Conservation (phyloP, 2,888 invertebrate genomes). For the Andricus curvator region DNA sequence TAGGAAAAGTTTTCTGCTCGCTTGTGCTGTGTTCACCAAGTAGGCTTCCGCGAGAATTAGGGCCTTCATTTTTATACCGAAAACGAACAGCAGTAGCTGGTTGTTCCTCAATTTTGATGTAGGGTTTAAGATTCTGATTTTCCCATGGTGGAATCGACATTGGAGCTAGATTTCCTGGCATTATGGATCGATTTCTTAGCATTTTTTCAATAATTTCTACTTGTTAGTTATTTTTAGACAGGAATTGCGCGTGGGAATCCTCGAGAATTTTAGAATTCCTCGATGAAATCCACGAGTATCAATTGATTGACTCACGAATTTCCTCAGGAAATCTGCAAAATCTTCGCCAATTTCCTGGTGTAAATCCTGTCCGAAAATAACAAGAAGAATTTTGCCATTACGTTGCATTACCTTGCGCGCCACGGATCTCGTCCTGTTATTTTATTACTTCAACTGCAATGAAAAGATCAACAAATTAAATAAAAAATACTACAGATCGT, state of each 20-base stretch:
- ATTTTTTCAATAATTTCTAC: not conserved
- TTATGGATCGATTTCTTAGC: not conserved
- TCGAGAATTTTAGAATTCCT: too few species aligned
- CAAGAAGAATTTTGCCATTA: too few species aligned
- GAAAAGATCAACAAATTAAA: not conserved
- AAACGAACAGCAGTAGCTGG: slow-evolving; percentile 94
- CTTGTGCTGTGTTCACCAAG: slow-evolving; percentile 92
- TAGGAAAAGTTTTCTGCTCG: slow-evolving; percentile 95
- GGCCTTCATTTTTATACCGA: slow-evolving; percentile 97
- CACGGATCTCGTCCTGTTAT: not conserved
- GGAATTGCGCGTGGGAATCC: too few species aligned
- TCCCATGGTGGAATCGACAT: not conserved
- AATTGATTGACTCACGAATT: too few species aligned
- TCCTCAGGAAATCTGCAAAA: too few species aligned
- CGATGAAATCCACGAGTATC: too few species aligned
- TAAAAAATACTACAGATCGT: not conserved
- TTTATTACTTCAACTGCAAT: slow-evolving; percentile 10
- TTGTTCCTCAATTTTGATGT: slow-evolving; percentile 92
- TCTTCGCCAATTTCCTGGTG: too few species aligned
- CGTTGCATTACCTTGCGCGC: slow-evolving; percentile 15
- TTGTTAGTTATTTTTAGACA: too few species aligned
- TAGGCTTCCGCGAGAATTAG: slow-evolving; percentile 94
- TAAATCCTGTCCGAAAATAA: too few species aligned
- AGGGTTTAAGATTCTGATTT: slow-evolving; percentile 76
- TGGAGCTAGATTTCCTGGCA: not conserved